These are phyloP conservation scores for Sturnira hondurensis DNA, from an alignment of 2,113 vertebrate genomes.

Conservation along the genomic window DNA sequence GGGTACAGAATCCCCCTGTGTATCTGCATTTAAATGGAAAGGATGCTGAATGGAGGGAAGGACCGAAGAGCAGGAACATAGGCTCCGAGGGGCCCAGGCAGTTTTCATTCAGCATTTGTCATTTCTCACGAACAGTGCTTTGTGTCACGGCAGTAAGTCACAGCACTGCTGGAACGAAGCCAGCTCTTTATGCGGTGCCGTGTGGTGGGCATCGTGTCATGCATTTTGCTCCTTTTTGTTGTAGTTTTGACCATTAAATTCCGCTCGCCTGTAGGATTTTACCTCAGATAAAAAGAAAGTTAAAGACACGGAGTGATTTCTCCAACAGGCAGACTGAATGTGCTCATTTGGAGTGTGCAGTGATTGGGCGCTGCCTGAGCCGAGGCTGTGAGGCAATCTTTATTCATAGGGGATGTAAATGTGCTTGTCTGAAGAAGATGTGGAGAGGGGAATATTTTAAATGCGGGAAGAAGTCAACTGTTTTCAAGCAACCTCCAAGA, in stretches of 20 bases:
- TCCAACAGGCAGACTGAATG: background rate
- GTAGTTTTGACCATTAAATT: background rate
- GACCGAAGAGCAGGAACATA: background rate
- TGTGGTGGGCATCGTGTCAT: background rate
- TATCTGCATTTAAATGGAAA: background rate
- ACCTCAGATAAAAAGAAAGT: background rate
- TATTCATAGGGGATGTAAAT: conserved; percentile 37
- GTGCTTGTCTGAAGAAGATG: background rate
- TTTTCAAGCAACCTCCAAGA: conserved; percentile 14
- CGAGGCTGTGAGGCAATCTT: background rate
- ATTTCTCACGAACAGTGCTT: background rate
- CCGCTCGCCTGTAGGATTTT: background rate
- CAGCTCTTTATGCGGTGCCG: background rate
- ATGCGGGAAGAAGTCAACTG: background rate
- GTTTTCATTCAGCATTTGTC: background rate
- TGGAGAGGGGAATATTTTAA: conserved; percentile 1
- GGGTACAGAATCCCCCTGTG: background rate
- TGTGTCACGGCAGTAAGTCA: background rate
- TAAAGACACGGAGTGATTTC: background rate
- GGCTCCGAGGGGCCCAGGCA: background rate
- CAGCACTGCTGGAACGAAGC: background rate
- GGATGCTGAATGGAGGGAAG: background rate
- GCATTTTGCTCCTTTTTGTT: background rate
- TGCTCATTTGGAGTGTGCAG: background rate
- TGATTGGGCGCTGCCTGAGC: background rate